phyloP scores from a whole-genome alignment of 2,113 vertebrate genomes.

The Ceuthmochares aereus region DNA sequence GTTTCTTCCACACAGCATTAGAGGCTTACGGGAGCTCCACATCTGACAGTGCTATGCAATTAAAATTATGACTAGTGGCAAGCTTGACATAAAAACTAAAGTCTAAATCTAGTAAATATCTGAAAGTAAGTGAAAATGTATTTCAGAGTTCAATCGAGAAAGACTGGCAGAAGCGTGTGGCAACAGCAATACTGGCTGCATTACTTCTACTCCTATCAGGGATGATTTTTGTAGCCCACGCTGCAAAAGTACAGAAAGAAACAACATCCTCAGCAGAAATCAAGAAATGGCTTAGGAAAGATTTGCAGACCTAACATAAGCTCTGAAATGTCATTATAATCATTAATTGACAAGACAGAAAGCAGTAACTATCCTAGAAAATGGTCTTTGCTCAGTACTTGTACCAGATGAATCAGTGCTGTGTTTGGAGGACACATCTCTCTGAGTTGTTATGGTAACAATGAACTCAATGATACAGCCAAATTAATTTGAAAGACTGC shows the following conservation, averaged over 20 bases:
- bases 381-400: neutral
- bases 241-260: neutral
- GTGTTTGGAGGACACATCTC: conserved; percentile 25
- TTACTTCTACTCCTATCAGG: neutral
- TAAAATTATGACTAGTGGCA: neutral
- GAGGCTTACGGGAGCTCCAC: neutral
- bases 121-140: neutral
- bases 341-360: conserved; percentile 10
- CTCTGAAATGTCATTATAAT: conserved; percentile 15
- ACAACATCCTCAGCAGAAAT: neutral
- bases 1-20: neutral
- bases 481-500: conserved; percentile 42
- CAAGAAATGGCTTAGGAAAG: neutral
- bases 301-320: neutral
- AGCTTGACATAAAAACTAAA: neutral
- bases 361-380: neutral
- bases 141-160: neutral
- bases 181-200: neutral
- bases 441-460: conserved; percentile 69
- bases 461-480: neutral
- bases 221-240: neutral
- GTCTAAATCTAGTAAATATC: neutral
- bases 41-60: neutral
- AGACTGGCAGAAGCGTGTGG: neutral
- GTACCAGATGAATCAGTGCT: conserved; percentile 7